Base-by-base conservation (phyloP, 2,888 invertebrate species). In the Caenorhabditis sp. region DNA sequence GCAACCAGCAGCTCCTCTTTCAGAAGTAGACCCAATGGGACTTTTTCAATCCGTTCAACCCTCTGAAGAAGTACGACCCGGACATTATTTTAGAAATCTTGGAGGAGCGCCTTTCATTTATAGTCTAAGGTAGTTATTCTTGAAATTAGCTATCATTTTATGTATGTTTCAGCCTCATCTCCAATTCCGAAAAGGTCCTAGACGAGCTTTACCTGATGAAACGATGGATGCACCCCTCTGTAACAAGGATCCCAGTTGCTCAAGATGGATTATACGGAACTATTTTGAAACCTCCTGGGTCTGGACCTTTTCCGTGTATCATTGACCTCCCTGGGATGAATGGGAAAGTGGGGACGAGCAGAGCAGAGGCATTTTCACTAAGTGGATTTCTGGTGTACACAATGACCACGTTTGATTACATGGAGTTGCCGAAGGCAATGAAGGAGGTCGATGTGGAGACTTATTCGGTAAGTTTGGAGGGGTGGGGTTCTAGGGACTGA, bases 251-350 rank as follows among this genome's bases (percentile, higher is more conserved):
- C 10, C 73, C 72, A 68, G 26, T 80, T 3, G 14, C 31, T 0
- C 24, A 66, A 28, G 24, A 66, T 35, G 68, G 61, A 6, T 47
- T 73, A 10, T 68, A 35, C 41, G 73, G 73, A 3, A 49, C 38
- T 0, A 59, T 80, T 0, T 85, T 69, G 74, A 77, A 64, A 47
- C 84, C 81, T 12, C 77, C 72, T 35, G 81, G 81, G 1, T 12
- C 38, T 14, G 82, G 85, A 7, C 85, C 85, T 0, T 85, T 82
- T 51, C 85, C 85, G n/a, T 54, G 72, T 16, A 63, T 85, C 16
- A 54, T 85, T n/a, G 85, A 82, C 44, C 54, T 82, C 6, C 61
- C 75, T 12, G 80, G 80, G 28, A 19, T 47, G 19, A 19, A n/a
- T 47, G 47, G 47, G 19, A 47, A 19, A 19, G 6, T 47, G 0